These are phyloP conservation scores for Platorchestia sp. DNA, from an alignment of 1,140 invertebrate genomes.

Conservation along the genomic window DNA sequence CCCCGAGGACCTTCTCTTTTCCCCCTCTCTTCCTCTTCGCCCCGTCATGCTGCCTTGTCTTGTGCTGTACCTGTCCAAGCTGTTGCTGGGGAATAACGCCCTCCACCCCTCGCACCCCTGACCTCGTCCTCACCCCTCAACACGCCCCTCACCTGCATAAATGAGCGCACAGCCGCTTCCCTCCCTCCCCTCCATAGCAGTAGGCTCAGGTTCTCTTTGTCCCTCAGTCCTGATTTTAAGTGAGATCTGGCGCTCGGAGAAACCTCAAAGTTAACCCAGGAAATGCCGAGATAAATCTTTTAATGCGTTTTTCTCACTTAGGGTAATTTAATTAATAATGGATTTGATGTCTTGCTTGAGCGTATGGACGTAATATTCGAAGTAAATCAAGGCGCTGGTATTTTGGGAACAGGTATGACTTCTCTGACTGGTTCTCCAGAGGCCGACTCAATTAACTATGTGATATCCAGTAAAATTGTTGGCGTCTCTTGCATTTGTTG, in stretches of 20 bases:
- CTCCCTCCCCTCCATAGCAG: neutral
- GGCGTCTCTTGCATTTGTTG: too few species aligned
- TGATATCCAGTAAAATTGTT: too few species aligned
- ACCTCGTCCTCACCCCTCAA: neutral
- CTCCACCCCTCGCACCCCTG: neutral
- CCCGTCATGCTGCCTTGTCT: neutral
- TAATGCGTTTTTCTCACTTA: neutral
- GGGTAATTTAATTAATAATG: too few species aligned
- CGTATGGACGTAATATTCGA: too few species aligned
- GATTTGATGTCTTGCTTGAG: too few species aligned
- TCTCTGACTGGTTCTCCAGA: too few species aligned
- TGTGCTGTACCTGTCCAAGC: conserved; percentile 16
- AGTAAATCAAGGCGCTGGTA: too few species aligned
- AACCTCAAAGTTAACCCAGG: neutral
- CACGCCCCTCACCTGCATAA: conserved; percentile 10
- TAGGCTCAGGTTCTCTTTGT: neutral
- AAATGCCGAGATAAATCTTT: neutral
- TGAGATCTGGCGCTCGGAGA: too few species aligned
- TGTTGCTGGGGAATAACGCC: conserved; percentile 30
- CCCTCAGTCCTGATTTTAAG: neutral
- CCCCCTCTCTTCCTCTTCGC: neutral
- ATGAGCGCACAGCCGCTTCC: neutral
- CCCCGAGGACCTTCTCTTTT: neutral
- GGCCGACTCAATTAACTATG: too few species aligned
- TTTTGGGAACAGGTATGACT: too few species aligned